phyloP scores from a whole-genome alignment of 2,113 vertebrate species.

The Peromyscus maniculatus region DNA sequence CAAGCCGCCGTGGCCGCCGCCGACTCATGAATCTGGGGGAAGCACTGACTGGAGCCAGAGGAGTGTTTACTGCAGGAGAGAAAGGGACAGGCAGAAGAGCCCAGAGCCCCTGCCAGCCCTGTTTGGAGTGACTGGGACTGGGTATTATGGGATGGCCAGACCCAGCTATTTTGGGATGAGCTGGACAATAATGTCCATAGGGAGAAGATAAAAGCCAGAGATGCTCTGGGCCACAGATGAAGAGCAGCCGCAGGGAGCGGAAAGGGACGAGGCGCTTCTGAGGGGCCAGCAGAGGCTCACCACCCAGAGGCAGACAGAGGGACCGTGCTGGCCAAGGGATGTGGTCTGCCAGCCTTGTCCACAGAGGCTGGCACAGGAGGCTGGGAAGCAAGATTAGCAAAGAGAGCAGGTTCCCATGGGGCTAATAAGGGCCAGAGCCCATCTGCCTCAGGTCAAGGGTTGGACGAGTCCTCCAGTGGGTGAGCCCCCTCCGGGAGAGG shows the following conservation, averaged over 20 bases:
- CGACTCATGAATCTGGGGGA: conserved; percentile 77
- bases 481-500: not conserved
- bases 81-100: conserved; percentile 78
- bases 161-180: conserved; percentile 76
- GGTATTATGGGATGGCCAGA: conserved; percentile 76
- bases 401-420: not conserved
- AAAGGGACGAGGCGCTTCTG: not conserved
- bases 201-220: conserved; percentile 76
- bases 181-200: conserved; percentile 68
- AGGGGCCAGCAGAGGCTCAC: not conserved
- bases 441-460: not conserved
- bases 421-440: not conserved
- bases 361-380: not conserved
- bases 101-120: conserved; percentile 73
- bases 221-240: conserved; percentile 48
- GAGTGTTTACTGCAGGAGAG: conserved; percentile 84
- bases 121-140: conserved; percentile 77
- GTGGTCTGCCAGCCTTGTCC: not conserved
- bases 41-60: conserved; percentile 72
- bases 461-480: not conserved
- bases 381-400: not conserved
- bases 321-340: not conserved
- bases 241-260: not conserved
- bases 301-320: not conserved
- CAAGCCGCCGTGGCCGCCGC: conserved; percentile 45